Conservation (phyloP, 2,113 vertebrate species). For the Lasiurus borealis region DNA sequence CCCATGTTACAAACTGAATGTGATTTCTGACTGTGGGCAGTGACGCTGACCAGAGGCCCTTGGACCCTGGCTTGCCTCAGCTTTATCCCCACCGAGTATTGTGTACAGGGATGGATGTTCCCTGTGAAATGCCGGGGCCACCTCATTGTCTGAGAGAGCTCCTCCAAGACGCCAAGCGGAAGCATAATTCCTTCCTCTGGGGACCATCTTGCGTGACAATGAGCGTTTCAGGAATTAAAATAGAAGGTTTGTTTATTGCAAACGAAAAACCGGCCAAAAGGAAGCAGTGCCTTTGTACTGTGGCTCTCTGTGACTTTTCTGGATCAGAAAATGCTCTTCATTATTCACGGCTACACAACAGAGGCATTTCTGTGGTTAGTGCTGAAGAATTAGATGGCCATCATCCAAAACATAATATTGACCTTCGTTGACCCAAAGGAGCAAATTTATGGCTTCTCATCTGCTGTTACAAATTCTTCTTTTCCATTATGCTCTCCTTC, state of each 20-base stretch:
- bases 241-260: constrained; percentile 70
- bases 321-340: constrained; percentile 42
- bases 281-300: constrained; percentile 49
- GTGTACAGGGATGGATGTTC: background rate
- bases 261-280: constrained; percentile 62
- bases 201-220: constrained; percentile 63
- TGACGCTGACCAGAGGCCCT: background rate
- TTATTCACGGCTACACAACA: constrained; percentile 60
- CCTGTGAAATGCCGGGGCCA: background rate
- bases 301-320: constrained; percentile 72
- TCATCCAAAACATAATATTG: constrained; percentile 23
- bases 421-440: background rate
- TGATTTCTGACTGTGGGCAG: background rate
- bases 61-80: background rate
- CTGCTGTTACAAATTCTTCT: constrained; percentile 7
- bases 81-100: background rate
- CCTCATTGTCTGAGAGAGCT: background rate
- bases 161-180: constrained; percentile 61
- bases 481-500: background rate
- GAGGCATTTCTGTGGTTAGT: constrained; percentile 30
- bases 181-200: constrained; percentile 51
- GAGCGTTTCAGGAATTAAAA: constrained; percentile 71
- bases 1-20: background rate
- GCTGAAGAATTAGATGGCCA: background rate
- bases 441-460: background rate